A percentile compares a stretch with the other conserved stretches of the same genome.
Evolutionary conservation across 2,113 vertebrate genomes (phyloP).

Genomic region (Climacteris rufus): DNA sequence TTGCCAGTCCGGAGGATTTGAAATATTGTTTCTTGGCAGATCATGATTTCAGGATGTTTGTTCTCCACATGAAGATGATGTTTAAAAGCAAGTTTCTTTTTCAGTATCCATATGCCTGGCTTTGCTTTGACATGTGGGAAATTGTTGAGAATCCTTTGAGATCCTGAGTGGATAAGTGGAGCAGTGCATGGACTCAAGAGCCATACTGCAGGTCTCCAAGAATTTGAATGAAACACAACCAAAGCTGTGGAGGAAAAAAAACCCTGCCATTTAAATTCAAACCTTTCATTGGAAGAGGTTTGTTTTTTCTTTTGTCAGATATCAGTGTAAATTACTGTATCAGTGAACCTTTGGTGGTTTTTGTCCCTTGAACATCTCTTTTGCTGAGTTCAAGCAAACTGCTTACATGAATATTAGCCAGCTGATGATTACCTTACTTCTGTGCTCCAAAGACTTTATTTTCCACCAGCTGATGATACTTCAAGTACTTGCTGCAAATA

Average conservation of each 20-base stretch:
- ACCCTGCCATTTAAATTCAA: not conserved
- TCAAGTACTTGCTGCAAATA: not conserved
- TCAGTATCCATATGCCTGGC: not conserved
- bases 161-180: not conserved
- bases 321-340: not conserved
- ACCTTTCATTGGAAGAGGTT: not conserved
- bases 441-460: not conserved
- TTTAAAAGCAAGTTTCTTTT: not conserved
- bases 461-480: not conserved
- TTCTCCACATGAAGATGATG: not conserved
- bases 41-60: not conserved
- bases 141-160: not conserved
- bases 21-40: not conserved
- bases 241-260: not conserved
- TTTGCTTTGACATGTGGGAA: not conserved
- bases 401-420: not conserved
- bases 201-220: not conserved
- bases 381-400: not conserved
- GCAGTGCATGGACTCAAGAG: not conserved
- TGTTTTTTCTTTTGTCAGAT: not conserved
- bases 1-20: not conserved
- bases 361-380: not conserved
- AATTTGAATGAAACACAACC: not conserved
- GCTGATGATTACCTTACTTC: not conserved
- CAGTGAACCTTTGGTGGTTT: not conserved